Percentiles rank a stretch among this genome's conserved stretches.
Evolutionary conservation across 2,888 invertebrate genomes (phyloP).

Genomic region (Biston betularia): DNA sequence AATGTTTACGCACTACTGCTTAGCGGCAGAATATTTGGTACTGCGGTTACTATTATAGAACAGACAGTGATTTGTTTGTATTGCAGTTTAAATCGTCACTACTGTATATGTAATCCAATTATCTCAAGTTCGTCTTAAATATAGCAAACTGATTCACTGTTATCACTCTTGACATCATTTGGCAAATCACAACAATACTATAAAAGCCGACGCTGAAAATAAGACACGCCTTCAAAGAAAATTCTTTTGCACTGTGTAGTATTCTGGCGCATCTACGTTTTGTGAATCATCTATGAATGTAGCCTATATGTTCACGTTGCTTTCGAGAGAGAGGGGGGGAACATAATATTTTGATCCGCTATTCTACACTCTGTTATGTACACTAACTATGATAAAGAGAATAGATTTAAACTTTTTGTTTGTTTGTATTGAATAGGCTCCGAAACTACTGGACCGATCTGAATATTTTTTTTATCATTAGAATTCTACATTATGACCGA

Average conservation of each 20-base stretch:
- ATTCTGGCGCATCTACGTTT: conserved; percentile 18
- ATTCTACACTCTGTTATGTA: too few relatives aligned
- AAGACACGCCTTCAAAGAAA: conserved; percentile 14
- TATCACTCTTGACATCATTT: conserved; percentile 41
- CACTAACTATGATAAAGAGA: too few relatives aligned
- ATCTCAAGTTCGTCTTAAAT: conserved; percentile 1
- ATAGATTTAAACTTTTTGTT: too few relatives aligned
- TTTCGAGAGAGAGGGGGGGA: neutral
- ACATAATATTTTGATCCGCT: too few relatives aligned
- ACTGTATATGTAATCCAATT: neutral
- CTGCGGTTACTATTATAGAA: too few relatives aligned
- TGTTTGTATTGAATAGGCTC: too few relatives aligned
- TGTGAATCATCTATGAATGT: conserved; percentile 15
- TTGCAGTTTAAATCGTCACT: neutral
- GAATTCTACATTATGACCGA: too few relatives aligned
- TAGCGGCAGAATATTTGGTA: too few relatives aligned
- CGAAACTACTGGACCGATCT: too few relatives aligned
- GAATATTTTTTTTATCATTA: too few relatives aligned
- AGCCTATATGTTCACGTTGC: conserved; percentile 17
- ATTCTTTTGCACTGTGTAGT: conserved; percentile 8
- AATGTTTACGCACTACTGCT: too few relatives aligned
- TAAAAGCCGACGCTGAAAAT: conserved; percentile 45
- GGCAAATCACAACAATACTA: conserved; percentile 38
- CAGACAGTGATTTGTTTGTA: too few relatives aligned
- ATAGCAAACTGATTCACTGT: conserved; percentile 34